A percentile compares a stretch with the other conserved stretches of the same genome.
Conservation (phyloP, 2,797 vertebrate genomes). For the Moxostoma hubbsi region DNA sequence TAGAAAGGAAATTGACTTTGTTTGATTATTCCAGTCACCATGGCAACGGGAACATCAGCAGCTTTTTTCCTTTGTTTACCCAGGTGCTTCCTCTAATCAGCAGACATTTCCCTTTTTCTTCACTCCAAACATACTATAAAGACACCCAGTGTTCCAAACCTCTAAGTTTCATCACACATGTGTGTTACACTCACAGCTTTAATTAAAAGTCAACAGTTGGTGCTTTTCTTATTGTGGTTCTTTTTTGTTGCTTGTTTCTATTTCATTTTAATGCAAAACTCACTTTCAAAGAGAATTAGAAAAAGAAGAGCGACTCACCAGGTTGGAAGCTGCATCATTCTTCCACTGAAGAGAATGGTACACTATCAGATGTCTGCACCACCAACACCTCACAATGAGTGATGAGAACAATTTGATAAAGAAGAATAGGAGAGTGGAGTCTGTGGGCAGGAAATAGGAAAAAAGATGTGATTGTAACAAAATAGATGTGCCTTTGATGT, state of each 20-base stretch:
- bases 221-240: background rate
- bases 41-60: conserved; percentile 64
- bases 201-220: background rate
- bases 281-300: background rate
- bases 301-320: background rate
- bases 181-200: too few relatives aligned
- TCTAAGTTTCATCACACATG: too few relatives aligned
- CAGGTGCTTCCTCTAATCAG: conserved; percentile 10
- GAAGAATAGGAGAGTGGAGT: background rate
- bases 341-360: background rate
- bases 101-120: conserved; percentile 3
- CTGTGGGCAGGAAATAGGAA: background rate
- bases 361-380: conserved; percentile 7
- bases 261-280: background rate
- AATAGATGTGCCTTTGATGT: background rate
- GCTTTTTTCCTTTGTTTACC: conserved; percentile 46
- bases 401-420: conserved; percentile 1
- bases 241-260: too few relatives aligned
- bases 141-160: too few relatives aligned
- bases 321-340: background rate
- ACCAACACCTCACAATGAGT: background rate
- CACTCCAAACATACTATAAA: background rate
- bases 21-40: conserved; percentile 57
- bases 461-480: background rate
- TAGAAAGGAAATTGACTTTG: conserved; percentile 46